Conservation (phyloP, 2,113 vertebrate species). For the Bambusicola thoracicus region DNA sequence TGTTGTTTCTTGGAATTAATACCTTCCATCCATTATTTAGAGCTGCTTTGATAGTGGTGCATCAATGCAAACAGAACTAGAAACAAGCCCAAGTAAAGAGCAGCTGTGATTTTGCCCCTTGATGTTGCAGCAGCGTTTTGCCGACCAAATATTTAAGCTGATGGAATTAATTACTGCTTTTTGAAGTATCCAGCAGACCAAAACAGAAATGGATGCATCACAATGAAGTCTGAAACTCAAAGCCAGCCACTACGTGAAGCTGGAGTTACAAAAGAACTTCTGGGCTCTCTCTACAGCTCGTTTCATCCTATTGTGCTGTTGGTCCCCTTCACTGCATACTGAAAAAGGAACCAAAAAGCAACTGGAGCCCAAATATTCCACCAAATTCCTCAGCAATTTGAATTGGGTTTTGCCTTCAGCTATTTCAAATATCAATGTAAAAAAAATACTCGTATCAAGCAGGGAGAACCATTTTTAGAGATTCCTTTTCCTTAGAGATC, state of each 20-base stretch:
- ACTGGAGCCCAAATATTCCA: not conserved
- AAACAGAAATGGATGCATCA: not conserved
- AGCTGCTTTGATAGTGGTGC: not conserved
- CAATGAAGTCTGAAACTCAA: not conserved
- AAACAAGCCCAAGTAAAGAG: not conserved
- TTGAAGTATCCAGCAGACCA: not conserved
- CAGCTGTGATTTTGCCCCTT: slow-evolving; percentile 51
- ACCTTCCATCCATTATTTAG: not conserved
- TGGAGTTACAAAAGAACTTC: not conserved
- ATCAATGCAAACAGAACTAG: slow-evolving; percentile 2
- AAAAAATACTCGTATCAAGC: not conserved
- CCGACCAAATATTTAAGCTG: slow-evolving; percentile 27
- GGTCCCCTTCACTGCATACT: not conserved
- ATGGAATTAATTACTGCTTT: slow-evolving; percentile 21
- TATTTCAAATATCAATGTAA: not conserved
- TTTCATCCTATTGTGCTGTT: not conserved
- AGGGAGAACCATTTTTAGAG: not conserved
- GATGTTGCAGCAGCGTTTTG: not conserved
- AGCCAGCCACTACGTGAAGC: not conserved
- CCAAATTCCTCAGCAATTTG: not conserved
- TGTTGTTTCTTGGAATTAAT: not conserved
- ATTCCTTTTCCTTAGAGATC: not conserved
- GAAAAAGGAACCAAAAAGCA: not conserved
- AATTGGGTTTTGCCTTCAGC: not conserved
- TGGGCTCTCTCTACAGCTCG: not conserved